Base-by-base conservation (phyloP, 2,888 invertebrate species). In the Resseliella maxima region DNA sequence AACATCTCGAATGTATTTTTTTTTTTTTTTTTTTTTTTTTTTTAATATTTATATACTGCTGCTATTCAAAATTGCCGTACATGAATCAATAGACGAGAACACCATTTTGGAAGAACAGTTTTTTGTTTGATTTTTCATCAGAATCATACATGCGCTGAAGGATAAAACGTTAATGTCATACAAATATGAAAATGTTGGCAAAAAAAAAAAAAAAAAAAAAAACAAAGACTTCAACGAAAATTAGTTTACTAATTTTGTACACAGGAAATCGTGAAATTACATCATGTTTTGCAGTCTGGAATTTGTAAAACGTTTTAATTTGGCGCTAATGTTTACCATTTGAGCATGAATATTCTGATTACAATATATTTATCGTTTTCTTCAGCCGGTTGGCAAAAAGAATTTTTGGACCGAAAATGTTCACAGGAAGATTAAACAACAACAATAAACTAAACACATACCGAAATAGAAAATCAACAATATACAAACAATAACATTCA, bases 31-130 rank as follows among this genome's bases (percentile, higher is more conserved):
- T n/a, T n/a, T n/a, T n/a, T n/a, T n/a, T n/a, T n/a, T 72, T 5
- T 50, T 50, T 50, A 72, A 72, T 72, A 72, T 72, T 72, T 72
- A 83, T 83, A 83, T 83, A 38, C 83, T 83, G 83, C 83, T 83
- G 83, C 83, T 83, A 83, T 38, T 83, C 83, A 83, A 83, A 83
- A 83, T 83, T 83, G 21, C 83, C 83, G 41, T 38, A 83, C 41
- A 83, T 41, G n/a, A 24, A 83, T 10, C 83, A 41, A 83, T 24
- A 83, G 41, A 64, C 83, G 41, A 83, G 41, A 83, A 38, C 41
- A 83, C n/a, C 72, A 31, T 12, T 72, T 72, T 72, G 35, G 72
- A 72, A 72, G 72, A 72, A 72, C 35, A 72, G 72, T 72, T 72
- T 72, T 72, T 72, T 35, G 72, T 72, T 72, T 72, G 72, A 72